Base-by-base conservation (phyloP, 2,113 vertebrate genomes). In the Clarias magur region DNA sequence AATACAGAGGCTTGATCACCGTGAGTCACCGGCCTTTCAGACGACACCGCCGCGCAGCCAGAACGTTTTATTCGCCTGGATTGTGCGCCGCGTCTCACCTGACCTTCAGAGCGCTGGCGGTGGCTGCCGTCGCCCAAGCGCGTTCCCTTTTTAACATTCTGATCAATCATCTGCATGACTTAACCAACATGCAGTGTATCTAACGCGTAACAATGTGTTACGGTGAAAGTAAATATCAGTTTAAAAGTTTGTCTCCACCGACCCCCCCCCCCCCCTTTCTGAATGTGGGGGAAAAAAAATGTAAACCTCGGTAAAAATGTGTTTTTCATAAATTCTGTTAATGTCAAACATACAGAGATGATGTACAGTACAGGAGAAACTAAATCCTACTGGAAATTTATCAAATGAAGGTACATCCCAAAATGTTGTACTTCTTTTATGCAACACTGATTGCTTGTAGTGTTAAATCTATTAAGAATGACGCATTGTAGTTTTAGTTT, bases 21-120 rank as follows among this genome's bases (percentile, higher is more conserved):
- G 59, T 88, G 87, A 86, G 81, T 86, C 86, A 89, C 84, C 59
- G 86, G 63, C 79, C 87, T 88, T 85, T 87, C 80, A 63, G 54
- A 75, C 65, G 34, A 38, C 54, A 54, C 76, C 34, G 12, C 21
- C n/a, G 54, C 89, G 27, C 65, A 53, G 72, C 67, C 67, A 80
- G 86, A 60, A 72, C 72, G 83, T 85, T 88, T 83, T 88, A 80
- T 89, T 80, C 83, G 63, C 68, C 75, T 73, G 80, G 76, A 88
- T 83, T 53, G 73, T 80, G 62, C n/a, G 30, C 60, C 9, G 42
- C 12, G 60, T 85, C 85, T 85, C 73, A 84, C 83, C 62, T 85
- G 89, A 85, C 84, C 82, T 89, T 88, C 68, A 63, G 80, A 73
- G 38, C 63, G 68, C 73, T 15, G 80, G 54, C 82, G 70, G 80